Conservation (phyloP, 1,140 invertebrate genomes). For the Drosophila punjabiensis region DNA sequence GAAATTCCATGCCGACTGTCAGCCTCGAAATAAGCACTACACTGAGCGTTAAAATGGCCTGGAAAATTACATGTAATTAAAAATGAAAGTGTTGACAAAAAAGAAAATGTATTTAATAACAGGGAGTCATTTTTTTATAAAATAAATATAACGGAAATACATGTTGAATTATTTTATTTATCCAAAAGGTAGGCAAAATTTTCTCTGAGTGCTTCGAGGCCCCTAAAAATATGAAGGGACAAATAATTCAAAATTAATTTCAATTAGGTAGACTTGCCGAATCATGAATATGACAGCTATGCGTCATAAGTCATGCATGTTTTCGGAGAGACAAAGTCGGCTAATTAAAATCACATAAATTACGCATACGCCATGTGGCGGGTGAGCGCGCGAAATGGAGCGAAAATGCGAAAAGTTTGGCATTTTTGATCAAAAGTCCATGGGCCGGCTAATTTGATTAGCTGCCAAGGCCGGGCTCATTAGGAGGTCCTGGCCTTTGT, state of each 20-base stretch:
- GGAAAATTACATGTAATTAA: neutral
- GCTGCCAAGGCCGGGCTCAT: slow-evolving; percentile 57
- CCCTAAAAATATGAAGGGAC: slow-evolving; percentile 12
- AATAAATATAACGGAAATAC: too few species aligned
- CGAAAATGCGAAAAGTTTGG: slow-evolving; percentile 61
- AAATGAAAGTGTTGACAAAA: rapidly evolving
- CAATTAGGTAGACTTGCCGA: slow-evolving; percentile 65
- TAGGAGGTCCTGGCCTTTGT: slow-evolving; percentile 58
- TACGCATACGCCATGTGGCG: slow-evolving; percentile 74
- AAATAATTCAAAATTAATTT: slow-evolving; percentile 81
- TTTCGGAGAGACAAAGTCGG: slow-evolving; percentile 25
- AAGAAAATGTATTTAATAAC: neutral
- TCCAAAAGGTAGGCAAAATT: neutral
- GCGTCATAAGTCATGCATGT: slow-evolving; percentile 68
- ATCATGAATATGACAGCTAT: slow-evolving; percentile 80
- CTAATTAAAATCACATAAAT: slow-evolving; percentile 83
- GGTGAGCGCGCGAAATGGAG: slow-evolving; percentile 45
- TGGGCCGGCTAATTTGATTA: slow-evolving; percentile 76
- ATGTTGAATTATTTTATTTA: too few species aligned
- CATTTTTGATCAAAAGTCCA: slow-evolving; percentile 75
- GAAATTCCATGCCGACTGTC: slow-evolving; percentile 76
- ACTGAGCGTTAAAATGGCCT: neutral
- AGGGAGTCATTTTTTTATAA: neutral
- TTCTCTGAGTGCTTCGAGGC: neutral
- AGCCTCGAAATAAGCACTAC: slow-evolving; percentile 19